phyloP scores from a whole-genome alignment of 2,888 invertebrate species.

The Anthoptus insignis region DNA sequence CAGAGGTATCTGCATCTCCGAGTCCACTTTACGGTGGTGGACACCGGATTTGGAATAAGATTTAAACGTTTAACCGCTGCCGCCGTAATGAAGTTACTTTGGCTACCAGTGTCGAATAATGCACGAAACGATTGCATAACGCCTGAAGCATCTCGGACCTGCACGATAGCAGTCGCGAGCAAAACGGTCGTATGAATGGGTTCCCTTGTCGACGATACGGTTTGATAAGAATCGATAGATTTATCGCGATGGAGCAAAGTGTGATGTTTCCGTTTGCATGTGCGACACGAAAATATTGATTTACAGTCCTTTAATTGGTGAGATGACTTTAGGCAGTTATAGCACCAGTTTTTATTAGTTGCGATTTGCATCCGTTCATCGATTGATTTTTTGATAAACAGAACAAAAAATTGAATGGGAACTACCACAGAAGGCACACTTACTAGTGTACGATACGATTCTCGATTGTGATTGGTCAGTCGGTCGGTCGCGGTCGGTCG shows the following conservation, averaged over 20 bases:
- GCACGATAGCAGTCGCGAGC: constrained; percentile 25
- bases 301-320: constrained; percentile 20
- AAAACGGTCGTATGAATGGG: constrained; percentile 14
- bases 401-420: constrained; percentile 23
- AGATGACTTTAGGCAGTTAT: constrained; percentile 23
- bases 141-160: constrained; percentile 21
- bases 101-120: constrained; percentile 32
- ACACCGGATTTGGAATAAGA: neutral
- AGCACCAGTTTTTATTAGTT: constrained; percentile 15
- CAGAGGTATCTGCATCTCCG: neutral
- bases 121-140: constrained; percentile 30
- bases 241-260: constrained; percentile 28
- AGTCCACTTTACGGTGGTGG: constrained; percentile 3
- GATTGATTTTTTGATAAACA: constrained; percentile 20
- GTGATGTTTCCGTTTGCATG: constrained; percentile 23
- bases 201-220: constrained; percentile 10
- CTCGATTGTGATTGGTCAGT: neutral
- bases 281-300: constrained; percentile 21
- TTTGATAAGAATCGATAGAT: constrained; percentile 2
- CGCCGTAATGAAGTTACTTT: constrained; percentile 31
- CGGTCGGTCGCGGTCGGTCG: neutral
- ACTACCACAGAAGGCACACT: constrained; percentile 11
- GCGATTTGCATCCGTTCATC: constrained; percentile 27
- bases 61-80: constrained; percentile 12
- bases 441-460: neutral